Evolutionary conservation across 2,797 vertebrate species (phyloP).

Genomic region (Helarctos malayanus): DNA sequence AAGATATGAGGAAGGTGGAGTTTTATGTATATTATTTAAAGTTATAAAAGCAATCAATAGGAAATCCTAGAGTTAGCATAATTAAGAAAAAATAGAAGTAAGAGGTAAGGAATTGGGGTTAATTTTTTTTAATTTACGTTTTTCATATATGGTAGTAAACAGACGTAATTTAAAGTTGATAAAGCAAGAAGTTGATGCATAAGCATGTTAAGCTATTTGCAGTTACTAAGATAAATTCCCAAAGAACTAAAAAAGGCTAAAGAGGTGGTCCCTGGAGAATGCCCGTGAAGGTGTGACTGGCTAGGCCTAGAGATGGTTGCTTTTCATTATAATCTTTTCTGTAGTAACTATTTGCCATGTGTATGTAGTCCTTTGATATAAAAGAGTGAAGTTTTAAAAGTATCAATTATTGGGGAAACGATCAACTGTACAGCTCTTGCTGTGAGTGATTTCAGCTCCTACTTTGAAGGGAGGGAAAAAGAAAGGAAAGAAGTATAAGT

Average conservation of each 20-base stretch:
- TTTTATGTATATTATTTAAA: not conserved
- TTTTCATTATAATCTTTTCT: not conserved
- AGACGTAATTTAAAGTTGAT: constrained; percentile 1
- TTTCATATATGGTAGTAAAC: not conserved
- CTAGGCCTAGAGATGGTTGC: not conserved
- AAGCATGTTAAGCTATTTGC: not conserved
- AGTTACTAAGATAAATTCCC: not conserved
- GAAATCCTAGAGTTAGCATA: not conserved
- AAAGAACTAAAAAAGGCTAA: not conserved
- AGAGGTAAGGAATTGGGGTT: not conserved
- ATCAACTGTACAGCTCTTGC: not conserved
- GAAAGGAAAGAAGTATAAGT: not conserved
- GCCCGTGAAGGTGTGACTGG: not conserved
- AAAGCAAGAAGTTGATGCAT: not conserved
- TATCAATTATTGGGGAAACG: not conserved
- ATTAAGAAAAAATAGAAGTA: constrained; percentile 31
- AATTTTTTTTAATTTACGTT: constrained; percentile 20
- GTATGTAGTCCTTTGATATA: not conserved
- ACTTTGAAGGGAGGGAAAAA: not conserved
- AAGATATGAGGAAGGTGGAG: not conserved
- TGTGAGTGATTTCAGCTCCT: not conserved
- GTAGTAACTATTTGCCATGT: not conserved
- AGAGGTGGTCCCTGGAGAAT: not conserved
- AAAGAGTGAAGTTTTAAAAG: not conserved
- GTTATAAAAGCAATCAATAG: not conserved